phyloP scores from a whole-genome alignment of 2,888 invertebrate species.

The Dolomedes plantarius region DNA sequence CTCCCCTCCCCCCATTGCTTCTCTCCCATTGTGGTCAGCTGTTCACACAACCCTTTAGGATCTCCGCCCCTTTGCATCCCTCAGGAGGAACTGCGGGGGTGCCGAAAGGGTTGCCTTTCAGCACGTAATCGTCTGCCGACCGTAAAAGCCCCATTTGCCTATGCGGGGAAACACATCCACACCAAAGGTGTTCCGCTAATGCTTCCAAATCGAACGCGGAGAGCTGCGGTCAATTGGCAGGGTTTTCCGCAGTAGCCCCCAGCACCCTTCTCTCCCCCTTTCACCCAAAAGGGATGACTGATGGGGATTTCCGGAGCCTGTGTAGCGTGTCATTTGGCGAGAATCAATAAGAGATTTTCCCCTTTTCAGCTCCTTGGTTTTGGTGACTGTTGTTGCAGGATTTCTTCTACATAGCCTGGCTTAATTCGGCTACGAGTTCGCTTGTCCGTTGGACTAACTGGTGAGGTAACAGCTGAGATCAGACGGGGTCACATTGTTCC shows the following conservation, averaged over 20 bases:
- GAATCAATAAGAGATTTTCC: neutral
- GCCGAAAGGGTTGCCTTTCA: constrained; percentile 68
- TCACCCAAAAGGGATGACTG: constrained; percentile 13
- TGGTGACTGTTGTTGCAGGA: too few species aligned
- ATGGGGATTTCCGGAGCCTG: constrained; percentile 8
- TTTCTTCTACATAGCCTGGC: too few species aligned
- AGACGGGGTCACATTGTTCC: too few species aligned
- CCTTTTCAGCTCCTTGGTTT: too few species aligned
- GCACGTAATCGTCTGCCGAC: constrained; percentile 55
- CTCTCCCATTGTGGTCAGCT: constrained; percentile 13
- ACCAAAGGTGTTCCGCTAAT: constrained; percentile 69
- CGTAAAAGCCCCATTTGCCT: constrained; percentile 63
- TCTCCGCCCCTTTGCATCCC: constrained; percentile 38
- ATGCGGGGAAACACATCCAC: constrained; percentile 31
- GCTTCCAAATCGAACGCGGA: constrained; percentile 55
- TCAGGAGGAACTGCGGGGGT: constrained; percentile 21
- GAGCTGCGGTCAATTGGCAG: constrained; percentile 66
- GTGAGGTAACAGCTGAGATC: too few species aligned
- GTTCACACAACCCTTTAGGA: constrained; percentile 23
- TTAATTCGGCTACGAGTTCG: too few species aligned
- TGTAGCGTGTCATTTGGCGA: neutral
- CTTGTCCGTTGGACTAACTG: too few species aligned
- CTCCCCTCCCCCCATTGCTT: too few species aligned
- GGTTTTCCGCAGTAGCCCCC: constrained; percentile 6
- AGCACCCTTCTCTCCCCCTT: neutral